A percentile compares a stretch with the other conserved stretches of the same genome.
These are phyloP conservation scores for Phallusia fumigata DNA, from an alignment of 23 tunicate genomes.

Conservation along the genomic window DNA sequence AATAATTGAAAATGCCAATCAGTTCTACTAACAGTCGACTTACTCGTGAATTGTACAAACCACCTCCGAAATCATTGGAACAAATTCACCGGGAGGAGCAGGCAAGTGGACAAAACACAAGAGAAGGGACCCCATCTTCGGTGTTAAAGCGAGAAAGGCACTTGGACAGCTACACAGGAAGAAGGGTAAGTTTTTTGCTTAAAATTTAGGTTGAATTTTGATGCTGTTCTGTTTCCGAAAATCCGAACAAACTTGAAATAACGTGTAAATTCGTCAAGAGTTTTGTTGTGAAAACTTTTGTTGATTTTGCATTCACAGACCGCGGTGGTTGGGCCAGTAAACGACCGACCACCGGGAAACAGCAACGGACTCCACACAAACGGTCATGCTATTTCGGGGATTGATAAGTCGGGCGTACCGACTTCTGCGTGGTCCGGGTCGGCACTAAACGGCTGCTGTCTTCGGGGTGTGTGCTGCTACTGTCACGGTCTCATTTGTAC, in stretches of 20 bases:
- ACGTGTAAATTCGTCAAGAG: neutral
- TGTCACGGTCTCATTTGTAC: conserved; percentile 36
- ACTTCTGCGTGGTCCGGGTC: conserved; percentile 6
- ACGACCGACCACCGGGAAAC: conserved; percentile 14
- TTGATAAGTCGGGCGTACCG: conserved; percentile 3
- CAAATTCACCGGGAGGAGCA: conserved; percentile 44
- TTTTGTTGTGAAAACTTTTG: no score
- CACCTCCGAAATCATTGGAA: conserved; percentile 77
- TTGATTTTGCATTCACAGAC: conserved; percentile 24
- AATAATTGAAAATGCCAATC: conserved; percentile 58
- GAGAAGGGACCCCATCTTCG: conserved; percentile 15
- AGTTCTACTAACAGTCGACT: conserved; percentile 68
- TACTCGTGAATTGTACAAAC: conserved; percentile 60
- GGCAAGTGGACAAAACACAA: neutral
- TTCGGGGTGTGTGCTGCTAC: conserved; percentile 16
- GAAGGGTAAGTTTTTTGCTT: conserved; percentile 13
- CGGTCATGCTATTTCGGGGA: conserved; percentile 16
- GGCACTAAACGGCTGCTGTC: conserved; percentile 11
- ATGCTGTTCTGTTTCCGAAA: no score
- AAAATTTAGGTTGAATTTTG: no score
- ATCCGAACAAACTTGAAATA: no score
- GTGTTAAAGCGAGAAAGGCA: conserved; percentile 37
- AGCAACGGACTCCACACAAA: neutral
- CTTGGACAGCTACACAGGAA: conserved; percentile 7
- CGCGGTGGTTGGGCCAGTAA: conserved; percentile 58